Evolutionary conservation across 2,888 invertebrate genomes (phyloP).

Genomic region (Andrena praecox): DNA sequence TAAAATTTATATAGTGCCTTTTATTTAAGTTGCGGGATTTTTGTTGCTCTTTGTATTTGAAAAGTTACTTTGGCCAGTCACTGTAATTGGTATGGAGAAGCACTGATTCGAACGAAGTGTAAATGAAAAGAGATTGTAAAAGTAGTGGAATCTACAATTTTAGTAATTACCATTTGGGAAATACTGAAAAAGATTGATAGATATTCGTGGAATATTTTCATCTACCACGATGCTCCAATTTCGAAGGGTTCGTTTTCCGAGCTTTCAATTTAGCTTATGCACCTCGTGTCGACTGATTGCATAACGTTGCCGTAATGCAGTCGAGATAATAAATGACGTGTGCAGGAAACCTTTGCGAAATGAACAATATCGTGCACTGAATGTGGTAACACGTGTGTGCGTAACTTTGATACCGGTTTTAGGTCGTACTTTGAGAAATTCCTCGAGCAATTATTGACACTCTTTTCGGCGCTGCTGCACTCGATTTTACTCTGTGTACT

Average conservation of each 20-base stretch:
- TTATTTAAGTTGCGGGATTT: no score
- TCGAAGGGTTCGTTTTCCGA: conserved; percentile 16
- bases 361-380: conserved; percentile 42
- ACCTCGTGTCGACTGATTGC: conserved; percentile 40
- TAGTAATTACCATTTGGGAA: not conserved
- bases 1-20: no score
- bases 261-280: conserved; percentile 39
- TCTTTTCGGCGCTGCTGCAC: conserved; percentile 29
- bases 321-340: conserved; percentile 47
- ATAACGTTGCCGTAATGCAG: conserved; percentile 27
- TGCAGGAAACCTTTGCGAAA: conserved; percentile 34
- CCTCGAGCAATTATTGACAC: conserved; percentile 48
- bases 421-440: conserved; percentile 44
- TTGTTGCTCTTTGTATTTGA: no score
- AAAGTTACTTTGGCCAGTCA: no score
- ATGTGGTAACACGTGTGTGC: conserved; percentile 47
- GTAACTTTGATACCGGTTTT: conserved; percentile 42
- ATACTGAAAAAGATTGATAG: not conserved
- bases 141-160: no score
- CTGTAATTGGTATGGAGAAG: no score
- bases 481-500: not conserved
- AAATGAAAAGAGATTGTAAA: no score
- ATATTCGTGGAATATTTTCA: not conserved
- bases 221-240: conserved; percentile 1
- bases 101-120: no score